Percentiles rank a stretch among this genome's conserved stretches.
Conservation (phyloP, 1,140 invertebrate species). For the Conus betulinus region DNA sequence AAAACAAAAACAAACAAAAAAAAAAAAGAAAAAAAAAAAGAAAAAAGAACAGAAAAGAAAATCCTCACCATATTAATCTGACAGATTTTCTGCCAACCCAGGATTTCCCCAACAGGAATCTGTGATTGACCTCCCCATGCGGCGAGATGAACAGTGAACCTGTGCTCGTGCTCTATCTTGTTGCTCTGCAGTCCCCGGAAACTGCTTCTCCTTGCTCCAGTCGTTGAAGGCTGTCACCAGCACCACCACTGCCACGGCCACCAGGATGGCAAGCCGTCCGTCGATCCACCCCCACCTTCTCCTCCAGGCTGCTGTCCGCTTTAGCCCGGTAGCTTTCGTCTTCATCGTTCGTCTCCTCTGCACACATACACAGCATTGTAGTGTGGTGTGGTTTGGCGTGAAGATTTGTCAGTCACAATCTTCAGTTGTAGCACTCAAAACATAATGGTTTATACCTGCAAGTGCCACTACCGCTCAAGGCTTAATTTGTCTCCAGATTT, state of each 20-base stretch:
- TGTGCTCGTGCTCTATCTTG: conserved; percentile 99
- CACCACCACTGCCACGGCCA: conserved; percentile 98
- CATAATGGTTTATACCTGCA: too few species aligned
- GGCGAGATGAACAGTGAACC: conserved; percentile 97
- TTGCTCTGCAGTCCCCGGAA: conserved; percentile 95
- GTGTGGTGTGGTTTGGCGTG: too few species aligned
- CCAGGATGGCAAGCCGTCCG: conserved; percentile 96
- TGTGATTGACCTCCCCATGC: conserved; percentile 93
- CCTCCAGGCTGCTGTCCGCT: conserved; percentile 85
- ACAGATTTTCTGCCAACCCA: conserved; percentile 99
- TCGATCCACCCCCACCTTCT: conserved; percentile 98
- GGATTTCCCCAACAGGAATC: conserved; percentile 96
- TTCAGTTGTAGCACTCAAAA: too few species aligned
- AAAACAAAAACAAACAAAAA: background rate
- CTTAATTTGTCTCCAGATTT: too few species aligned
- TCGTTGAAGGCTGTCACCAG: conserved; percentile 99
- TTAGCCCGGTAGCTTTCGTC: conserved; percentile 43
- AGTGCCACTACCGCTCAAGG: too few species aligned
- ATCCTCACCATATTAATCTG: conserved; percentile 81
- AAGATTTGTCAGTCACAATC: too few species aligned
- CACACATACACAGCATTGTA: conserved; percentile 15
- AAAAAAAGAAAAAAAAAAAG: background rate
- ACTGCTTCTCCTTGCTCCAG: conserved; percentile 99
- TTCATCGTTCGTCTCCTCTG: conserved; percentile 30
- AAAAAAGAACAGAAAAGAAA: background rate